Evolutionary conservation across 2,113 vertebrate genomes (phyloP), one percentile per base, ranked within the genome.

Genomic region (Chaetura pelagica): DNA sequence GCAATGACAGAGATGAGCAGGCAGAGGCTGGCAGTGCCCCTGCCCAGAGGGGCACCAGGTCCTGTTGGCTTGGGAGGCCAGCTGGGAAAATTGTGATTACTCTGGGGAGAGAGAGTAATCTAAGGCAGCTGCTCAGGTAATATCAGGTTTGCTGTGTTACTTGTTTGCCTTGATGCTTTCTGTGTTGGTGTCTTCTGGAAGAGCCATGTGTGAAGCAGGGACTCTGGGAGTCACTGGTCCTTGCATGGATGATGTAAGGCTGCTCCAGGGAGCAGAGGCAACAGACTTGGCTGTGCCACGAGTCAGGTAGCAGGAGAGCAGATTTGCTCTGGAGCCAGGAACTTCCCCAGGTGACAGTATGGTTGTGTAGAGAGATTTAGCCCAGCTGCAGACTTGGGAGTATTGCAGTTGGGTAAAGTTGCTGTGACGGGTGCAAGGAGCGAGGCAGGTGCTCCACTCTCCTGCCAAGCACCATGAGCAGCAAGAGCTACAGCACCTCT

Each of bases 391-490:
- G 32, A 22, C 11, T 12, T 16, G 23, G 35, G 35, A 59, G 24
- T 19, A 10, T 54, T 89, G 75, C 26, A 44, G 12, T 8, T 12
- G 8, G 20, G 29, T 18, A 5, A 38, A 52, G 35, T 8, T 80
- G 59, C 55, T 61, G 20, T 6, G 17, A 10, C 15, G 46, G 42
- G 44, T 64, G 24, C 14, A 2, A 7, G 66, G 74, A 66, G 59
- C 30, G 14, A 59, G 46, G 44, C 57, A 66, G 7, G 20, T 0
- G 3, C 21, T 63, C 34, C 46, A 7, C 4, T 24, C 51, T 44
- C 7, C 10, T 52, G 63, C 23, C 9, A 3, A 0, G 1, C 24
- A n/a, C 17, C 7, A 6, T 5, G 35, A 51, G 58, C 49, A 4
- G 4, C 34, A 42, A 20, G 23, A n/a, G 40, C 23, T 52, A 59